These are phyloP conservation scores for Turdus rufiventris DNA, from an alignment of 2,113 vertebrate genomes.

Conservation along the genomic window DNA sequence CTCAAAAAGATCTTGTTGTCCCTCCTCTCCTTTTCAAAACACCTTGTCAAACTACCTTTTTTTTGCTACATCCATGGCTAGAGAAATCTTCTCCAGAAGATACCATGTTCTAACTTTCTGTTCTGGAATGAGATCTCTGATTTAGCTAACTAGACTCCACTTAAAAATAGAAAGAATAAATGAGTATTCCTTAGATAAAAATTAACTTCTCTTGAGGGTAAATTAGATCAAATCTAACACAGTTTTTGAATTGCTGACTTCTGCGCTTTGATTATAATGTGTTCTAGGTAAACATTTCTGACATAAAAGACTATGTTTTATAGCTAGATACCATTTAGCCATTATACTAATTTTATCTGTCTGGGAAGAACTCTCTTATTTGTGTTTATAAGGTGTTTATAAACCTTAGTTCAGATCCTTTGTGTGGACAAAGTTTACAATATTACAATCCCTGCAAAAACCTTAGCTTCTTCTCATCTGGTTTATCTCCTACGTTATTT, in stretches of 20 bases:
- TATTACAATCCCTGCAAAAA: background rate
- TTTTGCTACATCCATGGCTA: background rate
- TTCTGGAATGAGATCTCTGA: background rate
- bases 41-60: background rate
- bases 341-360: background rate
- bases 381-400: background rate
- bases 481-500: background rate
- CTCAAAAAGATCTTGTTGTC: background rate
- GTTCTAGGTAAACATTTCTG: background rate
- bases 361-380: background rate
- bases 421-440: background rate
- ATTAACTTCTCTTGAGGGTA: background rate
- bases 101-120: background rate
- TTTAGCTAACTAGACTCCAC: background rate
- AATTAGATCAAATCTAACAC: background rate
- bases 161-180: background rate
- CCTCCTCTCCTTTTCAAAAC: background rate
- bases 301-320: background rate
- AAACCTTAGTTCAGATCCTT: background rate
- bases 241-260: background rate
- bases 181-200: background rate
- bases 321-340: background rate
- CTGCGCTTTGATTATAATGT: background rate
- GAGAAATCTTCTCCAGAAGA: background rate
- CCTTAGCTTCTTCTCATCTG: background rate